phyloP scores from a whole-genome alignment of 2,113 vertebrate genomes.

The Junco hyemalis region DNA sequence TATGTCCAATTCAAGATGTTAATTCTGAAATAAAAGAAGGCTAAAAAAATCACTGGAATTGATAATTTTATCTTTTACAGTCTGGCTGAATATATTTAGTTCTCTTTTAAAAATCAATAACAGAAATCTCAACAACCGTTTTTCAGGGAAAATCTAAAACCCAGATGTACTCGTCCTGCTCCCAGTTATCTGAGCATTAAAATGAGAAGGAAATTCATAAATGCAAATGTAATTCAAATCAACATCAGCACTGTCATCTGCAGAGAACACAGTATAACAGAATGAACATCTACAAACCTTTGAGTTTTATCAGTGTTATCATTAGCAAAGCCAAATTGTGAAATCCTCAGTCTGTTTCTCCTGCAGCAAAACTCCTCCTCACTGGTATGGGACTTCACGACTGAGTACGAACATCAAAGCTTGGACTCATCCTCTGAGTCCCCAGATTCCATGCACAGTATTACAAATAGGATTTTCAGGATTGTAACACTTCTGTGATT shows the following conservation, averaged over 20 bases:
- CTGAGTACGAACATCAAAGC: background rate
- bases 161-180: slow-evolving; percentile 28
- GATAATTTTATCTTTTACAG: background rate
- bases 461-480: background rate
- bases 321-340: background rate
- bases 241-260: background rate
- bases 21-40: background rate
- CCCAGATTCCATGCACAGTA: background rate
- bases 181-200: background rate
- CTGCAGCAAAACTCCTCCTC: background rate
- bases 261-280: background rate
- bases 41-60: background rate
- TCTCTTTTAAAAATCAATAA: background rate
- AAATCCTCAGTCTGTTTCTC: background rate
- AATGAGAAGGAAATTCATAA: slow-evolving; percentile 3
- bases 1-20: background rate
- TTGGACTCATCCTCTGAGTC: accelerated
- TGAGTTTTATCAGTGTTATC: background rate
- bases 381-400: background rate
- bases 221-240: background rate
- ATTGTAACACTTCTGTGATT: background rate
- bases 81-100: background rate
- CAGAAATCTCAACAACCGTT: background rate
- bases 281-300: background rate
- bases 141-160: slow-evolving; percentile 3